These are phyloP conservation scores for Battus philenor DNA, from an alignment of 1,140 invertebrate species.

Conservation along the genomic window DNA sequence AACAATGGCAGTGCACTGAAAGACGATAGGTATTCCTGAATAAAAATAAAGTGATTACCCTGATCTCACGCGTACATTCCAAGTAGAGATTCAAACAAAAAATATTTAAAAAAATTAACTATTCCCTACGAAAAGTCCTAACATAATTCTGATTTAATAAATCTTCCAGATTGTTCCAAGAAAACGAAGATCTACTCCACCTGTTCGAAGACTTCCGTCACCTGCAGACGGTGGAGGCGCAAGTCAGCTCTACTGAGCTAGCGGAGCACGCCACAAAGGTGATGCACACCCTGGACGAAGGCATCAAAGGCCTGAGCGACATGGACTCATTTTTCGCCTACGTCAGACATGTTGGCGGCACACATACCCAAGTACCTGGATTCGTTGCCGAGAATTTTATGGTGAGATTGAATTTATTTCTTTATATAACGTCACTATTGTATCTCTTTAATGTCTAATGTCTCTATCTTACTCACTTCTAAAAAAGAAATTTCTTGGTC, in stretches of 20 bases:
- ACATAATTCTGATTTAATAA: too few relatives aligned
- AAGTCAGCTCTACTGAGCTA: constrained; percentile 85
- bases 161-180: constrained; percentile 88
- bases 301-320: constrained; percentile 89
- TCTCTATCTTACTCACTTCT: too few relatives aligned
- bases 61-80: too few relatives aligned
- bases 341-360: constrained; percentile 86
- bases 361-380: constrained; percentile 88
- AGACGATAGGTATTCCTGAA: too few relatives aligned
- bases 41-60: too few relatives aligned
- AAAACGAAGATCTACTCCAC: constrained; percentile 86
- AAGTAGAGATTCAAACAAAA: too few relatives aligned
- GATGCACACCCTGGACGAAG: constrained; percentile 91
- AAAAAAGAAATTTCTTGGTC: too few relatives aligned
- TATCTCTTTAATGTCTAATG: too few relatives aligned
- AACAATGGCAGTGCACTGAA: too few relatives aligned
- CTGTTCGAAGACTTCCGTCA: constrained; percentile 89
- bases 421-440: too few relatives aligned
- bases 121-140: too few relatives aligned
- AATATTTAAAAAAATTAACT: too few relatives aligned
- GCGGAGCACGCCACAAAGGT: constrained; percentile 91
- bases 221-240: constrained; percentile 85
- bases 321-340: constrained; percentile 90
- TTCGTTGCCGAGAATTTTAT: constrained; percentile 91
- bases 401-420: constrained; percentile 75